Percentiles rank a stretch among this genome's conserved stretches.
phyloP scores from a whole-genome alignment of 2,888 invertebrate genomes.

The Suillia variegata region DNA sequence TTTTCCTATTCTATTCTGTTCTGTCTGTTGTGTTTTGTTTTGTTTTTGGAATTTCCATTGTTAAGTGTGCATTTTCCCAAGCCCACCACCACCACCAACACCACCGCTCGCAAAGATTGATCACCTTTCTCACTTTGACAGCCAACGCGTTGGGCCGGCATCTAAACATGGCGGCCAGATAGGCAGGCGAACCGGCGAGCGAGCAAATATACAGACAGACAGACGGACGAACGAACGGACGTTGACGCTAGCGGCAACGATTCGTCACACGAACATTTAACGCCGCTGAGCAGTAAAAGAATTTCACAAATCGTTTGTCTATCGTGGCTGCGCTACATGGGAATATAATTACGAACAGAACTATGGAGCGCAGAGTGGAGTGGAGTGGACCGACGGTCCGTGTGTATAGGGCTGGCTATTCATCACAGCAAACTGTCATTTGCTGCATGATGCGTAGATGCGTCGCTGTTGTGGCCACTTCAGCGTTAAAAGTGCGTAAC shows the following conservation, averaged over 20 bases:
- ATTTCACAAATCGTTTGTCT: slow-evolving; percentile 3
- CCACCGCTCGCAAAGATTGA: slow-evolving; percentile 14
- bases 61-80: not conserved
- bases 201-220: too few relatives aligned
- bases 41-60: too few relatives aligned
- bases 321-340: not conserved
- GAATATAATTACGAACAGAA: not conserved
- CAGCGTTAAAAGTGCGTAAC: not conserved
- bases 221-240: too few relatives aligned
- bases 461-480: not conserved
- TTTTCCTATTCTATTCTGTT: too few relatives aligned
- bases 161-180: not conserved
- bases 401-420: too few relatives aligned
- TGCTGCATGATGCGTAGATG: slow-evolving; percentile 1
- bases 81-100: too few relatives aligned
- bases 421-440: not conserved
- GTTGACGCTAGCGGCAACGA: not conserved
- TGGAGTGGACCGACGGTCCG: too few relatives aligned
- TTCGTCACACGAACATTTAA: not conserved
- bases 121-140: slow-evolving; percentile 7
- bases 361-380: not conserved
- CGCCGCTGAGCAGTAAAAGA: not conserved
- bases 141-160: slow-evolving; percentile 8
- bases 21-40: too few relatives aligned
- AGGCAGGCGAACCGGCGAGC: too few relatives aligned